Base-by-base conservation (phyloP, 2,888 invertebrate genomes). In the Cordylochernes scorpioides region DNA sequence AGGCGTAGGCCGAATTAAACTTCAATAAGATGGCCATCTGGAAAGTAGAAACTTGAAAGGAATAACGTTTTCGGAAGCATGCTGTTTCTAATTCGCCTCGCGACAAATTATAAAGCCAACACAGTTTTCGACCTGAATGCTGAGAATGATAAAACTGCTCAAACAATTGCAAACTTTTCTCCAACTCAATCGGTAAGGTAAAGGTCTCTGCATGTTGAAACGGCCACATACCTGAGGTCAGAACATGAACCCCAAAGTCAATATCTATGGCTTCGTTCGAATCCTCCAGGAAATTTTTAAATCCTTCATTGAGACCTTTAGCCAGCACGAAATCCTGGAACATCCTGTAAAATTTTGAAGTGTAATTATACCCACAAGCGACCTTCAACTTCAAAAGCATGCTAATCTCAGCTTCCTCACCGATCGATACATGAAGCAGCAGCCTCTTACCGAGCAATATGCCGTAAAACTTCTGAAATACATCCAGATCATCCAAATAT, bases 301-400 rank as follows among this genome's bases (percentile, higher is more conserved):
- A 94, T 49, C 77, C 73, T 48, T 88, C 88, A 53, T 91, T 94
- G 38, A 94, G 61, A 53, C 91, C 91, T 59, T 94, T 94, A 12
- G 91, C 91, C 15, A 94, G 73, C 29, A 88, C 91, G 48, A 94
- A 86, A 54, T 99, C 97, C 65, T 84, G 64, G 65, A 97, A 94
- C 97, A 97, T 97, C 45, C 94, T 65, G 54, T 97, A 94, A 41
- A 97, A 61, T 58, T 97, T 97, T 41, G 84, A 84, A 14, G 97
- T 99, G 53, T 97, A 99, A 52, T 99, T 97, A 56, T 91, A 99
- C 8, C 97, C 97, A 59, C 97, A 97, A 25, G 94, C 88, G 68
- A 49, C 77, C 75, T n/a, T n/a, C n/a, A n/a, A n/a, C n/a, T n/a
- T n/a, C n/a, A n/a, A n/a, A n/a, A n/a, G n/a, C n/a, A n/a, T n/a